phyloP scores from a whole-genome alignment of 2,113 vertebrate genomes.

The Phylloscopus whistleri region DNA sequence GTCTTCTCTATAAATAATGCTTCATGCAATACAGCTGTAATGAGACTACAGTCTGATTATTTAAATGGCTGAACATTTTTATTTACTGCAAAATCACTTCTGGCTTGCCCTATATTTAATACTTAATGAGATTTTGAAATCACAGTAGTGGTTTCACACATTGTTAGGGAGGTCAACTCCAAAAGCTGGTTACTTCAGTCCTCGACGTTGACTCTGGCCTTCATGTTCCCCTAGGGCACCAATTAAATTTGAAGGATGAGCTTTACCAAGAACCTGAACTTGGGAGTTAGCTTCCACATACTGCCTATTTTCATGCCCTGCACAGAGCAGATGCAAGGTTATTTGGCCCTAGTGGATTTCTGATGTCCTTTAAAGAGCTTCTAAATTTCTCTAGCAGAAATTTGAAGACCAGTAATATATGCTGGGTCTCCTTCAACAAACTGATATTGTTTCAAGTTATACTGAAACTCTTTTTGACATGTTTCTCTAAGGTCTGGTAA shows the following conservation, averaged over 20 bases:
- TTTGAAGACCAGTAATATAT: neutral
- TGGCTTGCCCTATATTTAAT: conserved; percentile 45
- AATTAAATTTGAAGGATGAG: neutral
- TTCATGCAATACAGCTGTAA: conserved; percentile 65
- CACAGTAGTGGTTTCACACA: neutral
- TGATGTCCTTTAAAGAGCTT: neutral
- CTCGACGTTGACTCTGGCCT: neutral
- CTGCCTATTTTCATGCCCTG: neutral
- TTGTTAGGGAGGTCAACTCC: neutral
- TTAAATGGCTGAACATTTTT: conserved; percentile 51
- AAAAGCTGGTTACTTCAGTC: neutral
- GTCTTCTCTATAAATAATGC: conserved; percentile 61
- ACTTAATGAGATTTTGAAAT: conserved; percentile 32
- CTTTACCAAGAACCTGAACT: neutral
- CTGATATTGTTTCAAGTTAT: neutral
- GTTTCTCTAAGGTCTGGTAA: neutral
- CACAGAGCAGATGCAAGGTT: neutral
- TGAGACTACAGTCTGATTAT: conserved; percentile 49
- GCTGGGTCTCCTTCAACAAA: neutral
- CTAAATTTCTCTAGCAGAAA: neutral
- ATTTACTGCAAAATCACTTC: conserved; percentile 58
- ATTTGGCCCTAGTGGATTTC: neutral
- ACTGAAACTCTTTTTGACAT: neutral
- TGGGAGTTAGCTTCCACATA: neutral
- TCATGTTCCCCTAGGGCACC: neutral